Evolutionary conservation across 2,113 vertebrate species (phyloP), one percentile per base, ranked within the genome.

Genomic region (Tetraodon nigroviridis): DNA sequence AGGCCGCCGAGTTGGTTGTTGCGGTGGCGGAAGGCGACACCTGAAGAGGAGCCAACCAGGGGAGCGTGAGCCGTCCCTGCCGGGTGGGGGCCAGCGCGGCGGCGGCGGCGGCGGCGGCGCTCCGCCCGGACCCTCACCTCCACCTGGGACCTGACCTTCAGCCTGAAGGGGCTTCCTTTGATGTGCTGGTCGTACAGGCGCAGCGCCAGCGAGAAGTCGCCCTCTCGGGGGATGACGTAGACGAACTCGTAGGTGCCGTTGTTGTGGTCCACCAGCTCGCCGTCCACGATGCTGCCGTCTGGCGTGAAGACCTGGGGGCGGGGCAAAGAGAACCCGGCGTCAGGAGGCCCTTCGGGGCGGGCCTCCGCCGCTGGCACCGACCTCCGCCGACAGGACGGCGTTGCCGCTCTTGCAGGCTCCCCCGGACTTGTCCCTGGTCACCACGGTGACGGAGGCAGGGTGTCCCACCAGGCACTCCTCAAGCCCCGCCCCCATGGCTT

Each of bases 121-220:
- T n/a, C n/a, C n/a, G n/a, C n/a, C n/a, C n/a, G n/a, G n/a, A n/a
- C n/a, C n/a, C 82, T 29, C 62, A 88, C 86, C 56, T 85, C 83
- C 0, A 75, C 55, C 21, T 97, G 94, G 0, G 87, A 87, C 0
- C 89, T 85, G 52, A 99, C 92, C 52, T 90, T 95, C 20, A 99
- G 92, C 74, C 90, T 94, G 75, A 99, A 99, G 0, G 97, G 97
- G 81, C 97, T 99, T 78, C 97, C 97, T 55, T 94, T 96, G 75
- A 99, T 98, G 82, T 99, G 97, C 56, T 99, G 97, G 87, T 99
- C 94, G 4, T 99, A 94, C 55, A 98, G 92, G 54, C 97, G 89
- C 59, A 99, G 89, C 0, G 94, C 95, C 67, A 99, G 84, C 6
- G 94, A 95, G 71, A 98, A 98, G 76, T 94, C 89, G 0, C 97